Conservation (phyloP, 35 echinoderm and acorn worm species). For the Holothuria glaberrima region DNA sequence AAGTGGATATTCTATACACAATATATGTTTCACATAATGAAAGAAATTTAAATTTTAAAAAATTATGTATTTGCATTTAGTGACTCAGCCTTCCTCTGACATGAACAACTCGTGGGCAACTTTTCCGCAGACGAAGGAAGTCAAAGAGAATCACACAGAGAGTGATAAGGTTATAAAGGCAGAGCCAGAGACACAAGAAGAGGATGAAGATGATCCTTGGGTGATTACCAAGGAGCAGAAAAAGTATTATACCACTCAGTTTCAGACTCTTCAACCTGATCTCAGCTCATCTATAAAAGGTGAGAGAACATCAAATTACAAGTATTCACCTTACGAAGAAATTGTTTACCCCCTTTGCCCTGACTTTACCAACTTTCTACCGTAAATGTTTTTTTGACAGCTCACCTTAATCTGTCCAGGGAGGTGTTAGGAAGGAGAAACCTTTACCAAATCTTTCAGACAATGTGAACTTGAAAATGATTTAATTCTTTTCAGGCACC, state of each 20-base stretch:
- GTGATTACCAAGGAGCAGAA: slow-evolving; percentile 81
- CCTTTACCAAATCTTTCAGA: no score
- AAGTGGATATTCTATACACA: no score
- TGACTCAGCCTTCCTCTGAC: neutral
- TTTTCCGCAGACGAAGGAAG: slow-evolving; percentile 39
- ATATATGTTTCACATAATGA: no score
- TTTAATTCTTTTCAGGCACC: no score
- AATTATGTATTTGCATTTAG: neutral
- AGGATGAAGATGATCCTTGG: slow-evolving; percentile 85
- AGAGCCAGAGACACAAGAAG: neutral
- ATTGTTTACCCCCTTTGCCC: no score
- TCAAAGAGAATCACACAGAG: slow-evolving; percentile 29
- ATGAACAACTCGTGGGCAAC: slow-evolving; percentile 78
- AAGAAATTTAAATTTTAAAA: no score
- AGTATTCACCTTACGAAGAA: no score
- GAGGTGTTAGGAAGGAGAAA: no score
- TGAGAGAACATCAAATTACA: neutral
- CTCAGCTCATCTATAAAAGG: slow-evolving; percentile 77
- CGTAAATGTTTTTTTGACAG: no score
- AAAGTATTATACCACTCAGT: slow-evolving; percentile 90
- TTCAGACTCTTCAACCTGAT: slow-evolving; percentile 87
- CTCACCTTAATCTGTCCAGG: no score
- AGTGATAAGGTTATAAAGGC: neutral
- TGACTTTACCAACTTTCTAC: no score
- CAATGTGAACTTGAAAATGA: no score